Evolutionary conservation across 2,797 vertebrate genomes (phyloP).

Genomic region (Chloroceryle amazona): DNA sequence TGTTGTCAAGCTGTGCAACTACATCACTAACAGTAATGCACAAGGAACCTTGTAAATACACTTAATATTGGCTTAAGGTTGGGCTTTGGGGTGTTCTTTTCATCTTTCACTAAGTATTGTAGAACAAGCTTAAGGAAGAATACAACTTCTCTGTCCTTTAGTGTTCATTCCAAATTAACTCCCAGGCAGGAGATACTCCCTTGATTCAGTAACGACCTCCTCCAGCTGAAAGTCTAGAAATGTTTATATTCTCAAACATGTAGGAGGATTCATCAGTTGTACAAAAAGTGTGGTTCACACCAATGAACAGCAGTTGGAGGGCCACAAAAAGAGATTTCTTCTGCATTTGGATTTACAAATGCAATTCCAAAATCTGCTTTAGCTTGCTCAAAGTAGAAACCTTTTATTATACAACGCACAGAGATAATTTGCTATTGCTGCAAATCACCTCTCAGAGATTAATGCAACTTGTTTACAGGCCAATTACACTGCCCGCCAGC

Average conservation of each 20-base stretch:
- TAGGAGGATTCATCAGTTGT: neutral
- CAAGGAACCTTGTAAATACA: neutral
- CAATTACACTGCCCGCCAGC: constrained; percentile 52
- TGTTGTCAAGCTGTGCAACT: constrained; percentile 55
- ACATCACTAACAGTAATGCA: neutral
- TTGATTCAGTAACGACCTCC: accelerated
- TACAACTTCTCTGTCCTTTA: neutral
- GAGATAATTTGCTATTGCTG: constrained; percentile 38
- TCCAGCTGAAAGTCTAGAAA: neutral
- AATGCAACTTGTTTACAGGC: constrained; percentile 62
- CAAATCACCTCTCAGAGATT: constrained; percentile 57
- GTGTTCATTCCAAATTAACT: neutral
- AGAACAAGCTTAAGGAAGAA: neutral
- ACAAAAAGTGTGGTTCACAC: neutral
- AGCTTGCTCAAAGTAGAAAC: neutral
- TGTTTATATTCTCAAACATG: neutral
- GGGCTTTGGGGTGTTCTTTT: neutral
- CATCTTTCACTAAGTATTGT: neutral
- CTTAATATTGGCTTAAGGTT: neutral
- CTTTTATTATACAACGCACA: neutral
- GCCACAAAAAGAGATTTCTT: neutral
- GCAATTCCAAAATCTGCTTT: neutral
- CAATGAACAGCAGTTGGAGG: neutral
- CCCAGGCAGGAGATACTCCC: neutral
- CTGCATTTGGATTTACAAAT: neutral